Base-by-base conservation (phyloP, 2,797 vertebrate genomes). In the Rhinoraja longicauda region DNA sequence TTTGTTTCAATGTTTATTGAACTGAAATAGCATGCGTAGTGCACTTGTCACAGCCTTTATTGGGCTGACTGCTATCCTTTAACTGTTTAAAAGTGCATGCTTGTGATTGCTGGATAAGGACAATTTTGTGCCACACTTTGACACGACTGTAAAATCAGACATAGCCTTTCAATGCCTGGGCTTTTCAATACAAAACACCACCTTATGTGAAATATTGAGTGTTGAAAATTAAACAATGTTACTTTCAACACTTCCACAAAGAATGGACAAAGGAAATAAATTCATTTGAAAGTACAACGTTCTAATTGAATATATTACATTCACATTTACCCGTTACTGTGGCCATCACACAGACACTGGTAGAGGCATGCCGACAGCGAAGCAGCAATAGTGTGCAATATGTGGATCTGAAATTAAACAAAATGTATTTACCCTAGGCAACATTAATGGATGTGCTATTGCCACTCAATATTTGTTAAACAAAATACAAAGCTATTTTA, bases 281-380 rank as follows among this genome's bases (percentile, higher is more conserved):
- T 59, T 21, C 4, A 12, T 29, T 10, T 57, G 12, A 29, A 26
- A 29, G 26, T 57, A 57, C 53, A 57, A 57, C 53, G 12, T 10
- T 78, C 17, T 29, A 19, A 15, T 8, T 39, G 13, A 59, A 84
- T 59, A 15, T 3, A n/a, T 86, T 10, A n/a, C 13, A 67, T 90
- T 90, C 32, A 10, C 32, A 75, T 45, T 95, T 96, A 99, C 99
- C 98, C 99, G 96, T 97, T 98, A 93, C 95, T 97, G 95, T 98
- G 97, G 95, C 98, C 97, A 93, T 98, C 98, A 96, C 99, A 99
- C 94, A 99, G 98, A 96, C 98, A 99, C 82, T 99, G 99, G 95
- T 99, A 99, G 94, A 99, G 98, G 95, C 98, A 99, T 95, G 98
- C 98, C 91, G 99, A 99, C 93, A 99, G 96, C 24, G 99, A 99